Conservation (phyloP, 2,888 invertebrate species). For the Eupsilia transversa region DNA sequence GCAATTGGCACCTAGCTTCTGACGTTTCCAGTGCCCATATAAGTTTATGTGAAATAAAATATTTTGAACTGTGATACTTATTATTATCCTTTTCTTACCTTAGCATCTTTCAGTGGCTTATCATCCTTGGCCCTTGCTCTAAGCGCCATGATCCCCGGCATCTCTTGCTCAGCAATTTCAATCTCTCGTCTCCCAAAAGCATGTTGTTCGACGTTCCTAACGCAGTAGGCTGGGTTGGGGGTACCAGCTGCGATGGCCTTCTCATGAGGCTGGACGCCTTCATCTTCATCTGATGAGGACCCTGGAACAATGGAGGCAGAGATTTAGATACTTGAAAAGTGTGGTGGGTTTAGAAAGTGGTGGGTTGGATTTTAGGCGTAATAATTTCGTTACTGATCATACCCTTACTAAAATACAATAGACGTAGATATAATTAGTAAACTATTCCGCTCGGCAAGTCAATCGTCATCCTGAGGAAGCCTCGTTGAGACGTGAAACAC, state of each 20-base stretch:
- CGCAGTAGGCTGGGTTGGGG: constrained; percentile 97
- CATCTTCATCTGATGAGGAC: constrained; percentile 98
- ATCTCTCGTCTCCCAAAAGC: constrained; percentile 98
- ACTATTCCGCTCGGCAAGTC: no score
- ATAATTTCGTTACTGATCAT: no score
- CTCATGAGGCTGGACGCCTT: constrained; percentile 95
- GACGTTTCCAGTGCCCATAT: no score
- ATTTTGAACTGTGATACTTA: no score
- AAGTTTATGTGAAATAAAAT: no score
- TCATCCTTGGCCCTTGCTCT: constrained; percentile 97
- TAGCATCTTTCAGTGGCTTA: constrained; percentile 98
- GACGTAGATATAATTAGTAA: no score
- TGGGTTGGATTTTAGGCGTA: no score
- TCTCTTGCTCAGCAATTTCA: constrained; percentile 99
- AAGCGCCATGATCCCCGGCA: constrained; percentile 99
- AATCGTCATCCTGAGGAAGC: no score
- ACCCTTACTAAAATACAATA: no score
- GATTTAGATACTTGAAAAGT: constrained; percentile 16
- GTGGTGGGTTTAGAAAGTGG: background rate
- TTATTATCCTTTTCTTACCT: no score
- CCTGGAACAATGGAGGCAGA: constrained; percentile 88
- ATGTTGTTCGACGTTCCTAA: constrained; percentile 97
- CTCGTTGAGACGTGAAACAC: no score
- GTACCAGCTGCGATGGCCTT: constrained; percentile 96
- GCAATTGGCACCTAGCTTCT: no score